These are phyloP conservation scores for Psittacula derbiana DNA, from an alignment of 2,797 vertebrate genomes.

Conservation along the genomic window DNA sequence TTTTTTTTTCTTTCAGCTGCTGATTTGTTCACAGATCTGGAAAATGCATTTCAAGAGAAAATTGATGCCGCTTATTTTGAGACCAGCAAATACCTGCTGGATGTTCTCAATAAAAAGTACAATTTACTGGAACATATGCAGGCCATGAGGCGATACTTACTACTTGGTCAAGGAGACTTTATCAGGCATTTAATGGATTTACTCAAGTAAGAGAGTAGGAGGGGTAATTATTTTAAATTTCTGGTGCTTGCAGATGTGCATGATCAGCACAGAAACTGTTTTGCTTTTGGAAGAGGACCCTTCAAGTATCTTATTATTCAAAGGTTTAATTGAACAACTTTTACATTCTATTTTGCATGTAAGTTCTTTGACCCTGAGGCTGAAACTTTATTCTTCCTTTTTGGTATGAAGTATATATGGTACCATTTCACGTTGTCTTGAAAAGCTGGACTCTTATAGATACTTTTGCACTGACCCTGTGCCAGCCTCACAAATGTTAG, in stretches of 20 bases:
- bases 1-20: constrained; percentile 75
- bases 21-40: constrained; percentile 92
- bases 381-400: neutral
- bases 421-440: neutral
- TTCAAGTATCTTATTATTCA: neutral
- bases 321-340: neutral
- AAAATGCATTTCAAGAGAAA: constrained; percentile 94
- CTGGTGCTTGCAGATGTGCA: neutral
- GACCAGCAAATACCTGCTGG: constrained; percentile 94
- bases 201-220: constrained; percentile 86
- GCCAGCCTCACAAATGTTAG: neutral
- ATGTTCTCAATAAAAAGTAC: constrained; percentile 94
- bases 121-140: constrained; percentile 95
- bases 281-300: neutral
- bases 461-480: neutral
- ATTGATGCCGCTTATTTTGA: constrained; percentile 96
- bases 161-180: constrained; percentile 97
- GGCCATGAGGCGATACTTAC: constrained; percentile 95
- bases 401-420: neutral
- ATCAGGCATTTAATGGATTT: constrained; percentile 98
- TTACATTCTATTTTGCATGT: neutral
- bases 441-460: neutral
- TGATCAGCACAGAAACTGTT: neutral
- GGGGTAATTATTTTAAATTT: neutral
- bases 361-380: neutral